Conservation (phyloP, 30 jellyfish, hydroid and myxozoan species). For the Turritopsis dohrnii region DNA sequence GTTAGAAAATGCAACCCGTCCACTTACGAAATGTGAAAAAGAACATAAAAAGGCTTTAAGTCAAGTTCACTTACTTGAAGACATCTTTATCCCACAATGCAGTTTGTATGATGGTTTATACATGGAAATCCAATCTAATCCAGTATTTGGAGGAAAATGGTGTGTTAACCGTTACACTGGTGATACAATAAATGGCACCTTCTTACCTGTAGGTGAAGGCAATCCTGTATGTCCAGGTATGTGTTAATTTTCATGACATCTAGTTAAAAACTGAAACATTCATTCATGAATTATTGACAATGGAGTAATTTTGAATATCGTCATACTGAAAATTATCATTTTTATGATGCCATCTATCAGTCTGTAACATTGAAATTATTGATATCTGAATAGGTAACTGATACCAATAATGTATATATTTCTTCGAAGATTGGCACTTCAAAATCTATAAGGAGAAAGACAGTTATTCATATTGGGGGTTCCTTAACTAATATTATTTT, state of each 20-base stretch:
- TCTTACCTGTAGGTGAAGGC: neutral
- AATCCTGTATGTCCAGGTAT: slow-evolving; percentile 34
- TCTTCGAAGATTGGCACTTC: no score
- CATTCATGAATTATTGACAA: no score
- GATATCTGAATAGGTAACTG: no score
- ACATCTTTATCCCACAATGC: slow-evolving; percentile 2
- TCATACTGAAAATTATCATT: no score
- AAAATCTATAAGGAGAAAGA: no score
- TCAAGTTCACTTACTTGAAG: neutral
- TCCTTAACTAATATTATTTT: no score
- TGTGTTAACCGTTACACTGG: slow-evolving; percentile 37
- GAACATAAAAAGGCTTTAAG: slow-evolving; percentile 1
- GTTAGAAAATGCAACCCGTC: neutral
- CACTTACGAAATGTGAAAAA: slow-evolving; percentile 22
- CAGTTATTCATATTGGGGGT: no score
- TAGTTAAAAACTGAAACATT: no score
- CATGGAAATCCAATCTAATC: slow-evolving; percentile 4
- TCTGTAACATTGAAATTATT: no score
- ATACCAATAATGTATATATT: no score
- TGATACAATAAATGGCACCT: slow-evolving; percentile 21
- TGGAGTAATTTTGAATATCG: no score
- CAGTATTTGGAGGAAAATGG: slow-evolving; percentile 17
- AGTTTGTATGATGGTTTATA: slow-evolving; percentile 28
- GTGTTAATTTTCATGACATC: neutral
- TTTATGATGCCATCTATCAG: no score